Evolutionary conservation across 2,888 invertebrate genomes (phyloP), one percentile per base, ranked within the genome.

Genomic region (Holacanthella duospinosa): DNA sequence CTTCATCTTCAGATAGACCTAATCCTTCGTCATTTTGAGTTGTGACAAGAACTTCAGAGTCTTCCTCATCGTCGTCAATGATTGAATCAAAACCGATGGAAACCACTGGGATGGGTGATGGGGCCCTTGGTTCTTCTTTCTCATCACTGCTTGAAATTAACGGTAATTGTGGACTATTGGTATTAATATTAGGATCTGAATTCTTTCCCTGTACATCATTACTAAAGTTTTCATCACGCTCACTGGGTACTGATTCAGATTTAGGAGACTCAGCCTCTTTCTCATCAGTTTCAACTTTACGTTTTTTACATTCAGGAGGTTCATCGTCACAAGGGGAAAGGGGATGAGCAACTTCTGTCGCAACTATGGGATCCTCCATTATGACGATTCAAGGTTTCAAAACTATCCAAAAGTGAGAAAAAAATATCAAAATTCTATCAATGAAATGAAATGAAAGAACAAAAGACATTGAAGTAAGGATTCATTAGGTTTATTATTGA

Each of bases 1-100:
- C 68, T 19, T 65, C 63, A 25, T 60, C 64, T 55, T 62, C 63
- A 21, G 53, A 48, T 48, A 48, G 48, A 4, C n/a, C 48, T 16
- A 48, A 16, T n/a, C 16, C n/a, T 16, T 9, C n/a, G 48, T 48
- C 21, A 21, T 9, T 4, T 4, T 4, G 16, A 9, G 12, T 4
- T 21, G 4, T 21, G n/a, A 21, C 21, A 16, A 16, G 4, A 21
- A 4, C n/a, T 21, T 48, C 48, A 21, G 48, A n/a, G 4, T 48
- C 48, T 4, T 9, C 12, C 21, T 48, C 48, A 9, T 48, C 48
- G 48, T 48, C 21, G 4, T 21, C 48, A 48, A 48, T 48, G 21
- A 48, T 21, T 9, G 48, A 48, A 48, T 48, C 48, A 21, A 48
- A 48, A 21, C 21, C 48, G n/a, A 48, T 48, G 12, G 48, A 9